Conservation (phyloP, 2,113 vertebrate species). For the Pseudopipra pipra region DNA sequence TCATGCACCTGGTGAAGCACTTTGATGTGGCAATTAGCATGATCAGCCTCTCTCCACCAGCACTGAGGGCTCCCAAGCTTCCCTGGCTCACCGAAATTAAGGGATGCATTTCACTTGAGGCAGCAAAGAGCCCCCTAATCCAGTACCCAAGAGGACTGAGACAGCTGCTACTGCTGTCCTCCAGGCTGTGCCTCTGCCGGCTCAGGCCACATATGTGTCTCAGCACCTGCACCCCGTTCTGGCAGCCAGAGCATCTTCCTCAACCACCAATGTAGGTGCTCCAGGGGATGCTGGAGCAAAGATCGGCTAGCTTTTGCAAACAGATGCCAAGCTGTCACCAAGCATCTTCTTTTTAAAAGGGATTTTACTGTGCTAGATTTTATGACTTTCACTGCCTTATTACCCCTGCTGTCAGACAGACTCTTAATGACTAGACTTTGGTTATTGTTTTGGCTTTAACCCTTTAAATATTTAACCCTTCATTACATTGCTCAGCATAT, state of each 20-base stretch:
- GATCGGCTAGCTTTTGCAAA: background rate
- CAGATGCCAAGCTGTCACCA: background rate
- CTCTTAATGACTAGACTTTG: slow-evolving; percentile 38
- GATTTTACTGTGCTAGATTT: background rate
- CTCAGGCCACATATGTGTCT: fast-evolving
- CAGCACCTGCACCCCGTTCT: background rate
- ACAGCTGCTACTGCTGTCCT: fast-evolving
- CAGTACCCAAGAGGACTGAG: background rate
- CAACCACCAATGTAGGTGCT: background rate
- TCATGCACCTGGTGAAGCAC: background rate
- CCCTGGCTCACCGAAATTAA: background rate
- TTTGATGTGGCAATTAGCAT: fast-evolving
- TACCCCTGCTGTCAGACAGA: background rate
- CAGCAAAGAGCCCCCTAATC: background rate
- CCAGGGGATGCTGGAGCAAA: background rate
- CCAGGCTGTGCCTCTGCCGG: background rate
- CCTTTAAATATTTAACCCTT: slow-evolving; percentile 34
- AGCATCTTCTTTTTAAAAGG: background rate
- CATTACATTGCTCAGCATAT: background rate
- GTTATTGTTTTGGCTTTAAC: slow-evolving; percentile 51
- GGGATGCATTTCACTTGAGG: background rate
- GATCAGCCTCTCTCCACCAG: background rate
- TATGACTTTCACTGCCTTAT: slow-evolving; percentile 18
- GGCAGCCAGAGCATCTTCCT: background rate
- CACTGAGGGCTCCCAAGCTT: background rate